phyloP scores from a whole-genome alignment of 2,797 vertebrate genomes.

The Lithobates sylvaticus region DNA sequence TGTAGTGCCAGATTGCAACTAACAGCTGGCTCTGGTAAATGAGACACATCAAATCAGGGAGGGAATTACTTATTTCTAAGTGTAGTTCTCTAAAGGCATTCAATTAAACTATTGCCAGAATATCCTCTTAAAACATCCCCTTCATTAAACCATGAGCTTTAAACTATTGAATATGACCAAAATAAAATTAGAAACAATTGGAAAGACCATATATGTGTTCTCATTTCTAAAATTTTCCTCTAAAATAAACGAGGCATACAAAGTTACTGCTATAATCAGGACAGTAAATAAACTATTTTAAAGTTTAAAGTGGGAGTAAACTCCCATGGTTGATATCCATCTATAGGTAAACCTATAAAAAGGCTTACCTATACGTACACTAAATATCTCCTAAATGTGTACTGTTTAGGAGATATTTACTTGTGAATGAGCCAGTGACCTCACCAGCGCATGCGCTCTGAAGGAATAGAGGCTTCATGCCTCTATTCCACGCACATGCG shows the following conservation, averaged over 20 bases:
- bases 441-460: too few species aligned
- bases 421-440: too few species aligned
- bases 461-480: too few species aligned
- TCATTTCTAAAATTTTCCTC: neutral
- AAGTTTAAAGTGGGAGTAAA: too few species aligned
- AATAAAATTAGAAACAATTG: neutral
- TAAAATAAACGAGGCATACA: neutral
- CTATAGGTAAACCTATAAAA: too few species aligned
- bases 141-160: neutral
- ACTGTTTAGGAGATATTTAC: too few species aligned
- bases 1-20: conserved; percentile 45
- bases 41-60: conserved; percentile 58
- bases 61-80: conserved; percentile 56
- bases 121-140: conserved; percentile 24
- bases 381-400: too few species aligned
- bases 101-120: conserved; percentile 38
- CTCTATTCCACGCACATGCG: too few species aligned
- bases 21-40: conserved; percentile 60
- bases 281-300: too few species aligned
- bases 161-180: neutral
- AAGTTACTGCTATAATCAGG: too few species aligned
- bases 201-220: neutral
- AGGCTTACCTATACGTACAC: too few species aligned
- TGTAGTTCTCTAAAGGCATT: conserved; percentile 50
- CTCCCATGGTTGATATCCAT: too few species aligned